Conservation (phyloP, 2,797 vertebrate genomes). For the Ctenosaura bakeri region DNA sequence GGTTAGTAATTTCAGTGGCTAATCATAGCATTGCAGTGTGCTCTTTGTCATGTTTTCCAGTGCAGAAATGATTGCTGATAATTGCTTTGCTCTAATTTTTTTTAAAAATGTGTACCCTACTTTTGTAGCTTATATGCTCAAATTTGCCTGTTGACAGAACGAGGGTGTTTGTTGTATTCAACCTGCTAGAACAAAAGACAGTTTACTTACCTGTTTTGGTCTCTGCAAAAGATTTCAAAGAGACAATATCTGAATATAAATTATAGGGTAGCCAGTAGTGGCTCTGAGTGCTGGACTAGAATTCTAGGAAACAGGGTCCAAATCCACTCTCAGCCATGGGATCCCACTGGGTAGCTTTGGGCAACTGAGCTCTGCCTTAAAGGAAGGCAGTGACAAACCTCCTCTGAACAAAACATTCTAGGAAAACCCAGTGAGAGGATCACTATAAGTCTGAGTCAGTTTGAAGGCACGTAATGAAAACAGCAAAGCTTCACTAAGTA, state of each 20-base stretch:
- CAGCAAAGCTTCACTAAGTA: background rate
- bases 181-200: background rate
- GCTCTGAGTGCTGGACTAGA: too few species aligned
- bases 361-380: too few species aligned
- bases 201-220: background rate
- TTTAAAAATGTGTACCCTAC: background rate
- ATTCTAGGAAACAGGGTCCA: too few species aligned
- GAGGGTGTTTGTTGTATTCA: background rate
- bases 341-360: too few species aligned
- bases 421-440: too few species aligned
- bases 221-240: background rate
- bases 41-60: background rate
- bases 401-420: too few species aligned
- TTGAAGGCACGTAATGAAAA: too few species aligned
- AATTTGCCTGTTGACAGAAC: background rate
- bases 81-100: background rate
- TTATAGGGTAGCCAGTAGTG: background rate
- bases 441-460: too few species aligned
- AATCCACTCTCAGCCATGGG: too few species aligned
- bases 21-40: fast-evolving
- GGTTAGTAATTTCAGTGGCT: slow-evolving; percentile 78
- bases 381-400: too few species aligned
- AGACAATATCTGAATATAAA: background rate
- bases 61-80: background rate
- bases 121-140: background rate